A percentile compares a stretch with the other conserved stretches of the same genome.
These are phyloP conservation scores for Neodontobutis hainanensis DNA, from an alignment of 2,113 vertebrate genomes.

Conservation along the genomic window DNA sequence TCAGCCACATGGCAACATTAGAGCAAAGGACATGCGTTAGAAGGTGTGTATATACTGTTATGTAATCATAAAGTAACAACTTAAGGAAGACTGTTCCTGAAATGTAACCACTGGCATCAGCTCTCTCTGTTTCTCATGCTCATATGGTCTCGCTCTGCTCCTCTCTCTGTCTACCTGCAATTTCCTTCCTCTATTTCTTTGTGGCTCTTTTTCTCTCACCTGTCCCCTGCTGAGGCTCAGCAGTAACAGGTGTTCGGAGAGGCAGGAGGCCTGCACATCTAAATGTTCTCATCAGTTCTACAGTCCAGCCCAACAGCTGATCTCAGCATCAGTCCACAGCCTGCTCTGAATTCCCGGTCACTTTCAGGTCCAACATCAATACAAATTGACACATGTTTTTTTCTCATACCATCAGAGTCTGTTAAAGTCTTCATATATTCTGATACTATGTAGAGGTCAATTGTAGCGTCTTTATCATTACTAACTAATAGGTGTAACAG, in stretches of 20 bases:
- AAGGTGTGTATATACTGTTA: not conserved
- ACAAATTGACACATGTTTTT: conserved; percentile 2
- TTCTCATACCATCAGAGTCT: conserved; percentile 12
- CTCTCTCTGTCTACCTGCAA: conserved; percentile 23
- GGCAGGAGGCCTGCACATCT: conserved; percentile 59
- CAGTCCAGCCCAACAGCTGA: conserved; percentile 63
- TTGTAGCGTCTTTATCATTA: too few relatives aligned
- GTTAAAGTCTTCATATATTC: too few relatives aligned
- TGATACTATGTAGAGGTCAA: too few relatives aligned
- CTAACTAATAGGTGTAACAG: too few relatives aligned
- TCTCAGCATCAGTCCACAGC: conserved; percentile 56
- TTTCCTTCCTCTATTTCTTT: conserved; percentile 31
- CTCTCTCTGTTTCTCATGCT: conserved; percentile 1
- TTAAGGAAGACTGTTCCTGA: conserved; percentile 26
- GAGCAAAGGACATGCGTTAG: not conserved
- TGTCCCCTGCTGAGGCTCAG: conserved; percentile 43
- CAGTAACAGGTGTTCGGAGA: conserved; percentile 68
- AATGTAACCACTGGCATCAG: conserved; percentile 21
- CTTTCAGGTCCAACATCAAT: conserved; percentile 38
- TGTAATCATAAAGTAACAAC: conserved; percentile 18
- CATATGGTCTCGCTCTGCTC: conserved; percentile 5
- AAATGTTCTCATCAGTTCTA: conserved; percentile 69
- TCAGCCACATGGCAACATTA: conserved; percentile 13
- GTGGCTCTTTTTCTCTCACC: conserved; percentile 29
- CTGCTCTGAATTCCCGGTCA: conserved; percentile 29